Evolutionary conservation across 2,797 vertebrate species (phyloP).

Genomic region (Podarcis lilfordi): DNA sequence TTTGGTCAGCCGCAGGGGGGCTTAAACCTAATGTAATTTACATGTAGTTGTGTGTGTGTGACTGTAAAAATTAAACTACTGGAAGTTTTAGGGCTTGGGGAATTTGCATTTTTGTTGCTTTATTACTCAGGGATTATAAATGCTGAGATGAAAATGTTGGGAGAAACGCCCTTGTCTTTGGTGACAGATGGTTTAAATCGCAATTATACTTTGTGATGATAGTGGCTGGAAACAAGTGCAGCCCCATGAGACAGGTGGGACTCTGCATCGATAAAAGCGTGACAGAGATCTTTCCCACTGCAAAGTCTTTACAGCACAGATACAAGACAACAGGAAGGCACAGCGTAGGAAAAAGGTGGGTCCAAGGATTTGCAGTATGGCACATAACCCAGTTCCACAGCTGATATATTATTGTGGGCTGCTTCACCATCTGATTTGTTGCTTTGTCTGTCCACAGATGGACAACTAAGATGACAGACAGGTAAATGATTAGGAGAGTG

Average conservation of each 20-base stretch:
- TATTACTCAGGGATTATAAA: background rate
- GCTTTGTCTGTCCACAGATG: background rate
- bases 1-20: background rate
- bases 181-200: constrained; percentile 24
- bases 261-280: background rate
- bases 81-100: background rate
- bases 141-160: background rate
- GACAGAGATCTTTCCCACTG: background rate
- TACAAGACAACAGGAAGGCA: background rate
- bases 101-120: constrained; percentile 7
- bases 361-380: background rate
- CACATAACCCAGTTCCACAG: background rate
- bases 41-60: background rate
- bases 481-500: background rate
- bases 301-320: background rate
- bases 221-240: background rate
- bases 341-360: background rate
- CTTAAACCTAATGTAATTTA: constrained; percentile 7
- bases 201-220: background rate
- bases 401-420: background rate
- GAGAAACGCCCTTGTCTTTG: background rate
- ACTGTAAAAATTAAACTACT: background rate
- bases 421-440: background rate
- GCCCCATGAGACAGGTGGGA: background rate
- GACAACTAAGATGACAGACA: background rate